Evolutionary conservation across 2,888 invertebrate genomes (phyloP), one percentile per base, ranked within the genome.

Genomic region (Machimus atricapillus): DNA sequence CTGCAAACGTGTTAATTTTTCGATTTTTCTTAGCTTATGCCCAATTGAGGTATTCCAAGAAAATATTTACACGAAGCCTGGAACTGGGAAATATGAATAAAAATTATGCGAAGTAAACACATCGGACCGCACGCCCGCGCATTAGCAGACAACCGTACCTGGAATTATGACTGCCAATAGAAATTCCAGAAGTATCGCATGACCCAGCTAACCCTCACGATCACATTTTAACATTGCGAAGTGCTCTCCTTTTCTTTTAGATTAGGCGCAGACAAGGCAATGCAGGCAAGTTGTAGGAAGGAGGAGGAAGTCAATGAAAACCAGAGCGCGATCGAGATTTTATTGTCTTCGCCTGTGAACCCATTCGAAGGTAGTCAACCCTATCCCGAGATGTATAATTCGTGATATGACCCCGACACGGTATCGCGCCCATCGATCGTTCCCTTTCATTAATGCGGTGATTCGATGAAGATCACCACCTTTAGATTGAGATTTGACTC

Each of bases 151-250:
- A 73, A 23, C n/a, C 77, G 23, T 86, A 86, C 81, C 81, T 46
- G 43, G 78, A 87, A 87, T 87, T 83, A 78, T 85, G 87, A 83
- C 77, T 85, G 76, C 82, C 83, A 76, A 85, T 78, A 77, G 77
- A 77, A 87, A 87, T 85, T 87, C 83, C 85, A 40, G 23, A 83
- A 56, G 85, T 87, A 87, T 87, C 85, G 87, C 87, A 87, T 85
- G 87, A 87, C 87, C 87, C 58, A 77, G 23, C 58, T 37, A 87
- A 87, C 78, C 87, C 87, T 85, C 87, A 87, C 87, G 87, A 87
- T 87, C 87, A 73, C 87, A 87, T 87, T 87, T 87, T 87, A 74
- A 87, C 78, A 87, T 87, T n/a, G 83, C 77, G 73, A 31, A 87
- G 31, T 82, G 74, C 74, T 87, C 73, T 56, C 56, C 77, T 87